phyloP scores from a whole-genome alignment of 1,140 invertebrate genomes.

The Drosophila sturtevanti region DNA sequence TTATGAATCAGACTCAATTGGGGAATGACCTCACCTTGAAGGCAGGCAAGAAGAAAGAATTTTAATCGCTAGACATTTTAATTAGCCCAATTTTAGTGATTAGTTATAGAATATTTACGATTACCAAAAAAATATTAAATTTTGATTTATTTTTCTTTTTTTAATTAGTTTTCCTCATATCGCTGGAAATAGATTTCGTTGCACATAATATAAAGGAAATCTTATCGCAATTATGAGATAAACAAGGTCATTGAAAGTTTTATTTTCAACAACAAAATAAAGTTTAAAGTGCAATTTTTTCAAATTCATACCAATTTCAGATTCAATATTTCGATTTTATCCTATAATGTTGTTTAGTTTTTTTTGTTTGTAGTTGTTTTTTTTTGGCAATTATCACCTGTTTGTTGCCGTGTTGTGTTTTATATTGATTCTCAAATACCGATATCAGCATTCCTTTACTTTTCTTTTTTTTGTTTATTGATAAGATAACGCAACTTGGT shows the following conservation, averaged over 20 bases:
- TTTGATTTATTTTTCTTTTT: not conserved
- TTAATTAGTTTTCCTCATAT: slow-evolving; percentile 7
- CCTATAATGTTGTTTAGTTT: not conserved
- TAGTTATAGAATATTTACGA: slow-evolving; percentile 27
- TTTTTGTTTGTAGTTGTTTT: slow-evolving; percentile 1
- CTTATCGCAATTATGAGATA: slow-evolving; percentile 30
- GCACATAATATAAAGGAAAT: slow-evolving; percentile 36
- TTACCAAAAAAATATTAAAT: slow-evolving; percentile 12
- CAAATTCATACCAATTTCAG: not conserved
- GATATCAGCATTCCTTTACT: slow-evolving; percentile 60
- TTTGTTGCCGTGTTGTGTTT: slow-evolving; percentile 49
- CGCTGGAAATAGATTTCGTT: slow-evolving; percentile 4
- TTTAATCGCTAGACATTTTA: slow-evolving; percentile 20
- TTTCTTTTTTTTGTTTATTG: slow-evolving; percentile 3
- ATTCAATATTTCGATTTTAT: not conserved
- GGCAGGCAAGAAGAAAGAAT: not conserved
- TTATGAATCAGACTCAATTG: slow-evolving; percentile 31
- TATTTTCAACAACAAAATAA: not conserved
- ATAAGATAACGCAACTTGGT: slow-evolving; percentile 53
- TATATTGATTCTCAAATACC: slow-evolving; percentile 35
- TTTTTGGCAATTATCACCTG: slow-evolving; percentile 53
- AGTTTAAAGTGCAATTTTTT: not conserved
- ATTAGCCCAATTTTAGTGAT: slow-evolving; percentile 12
- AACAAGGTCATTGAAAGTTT: slow-evolving; percentile 35
- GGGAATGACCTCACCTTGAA: slow-evolving; percentile 37